phyloP scores from a whole-genome alignment of 1,140 invertebrate species.

The Pemphigus obesinymphae region DNA sequence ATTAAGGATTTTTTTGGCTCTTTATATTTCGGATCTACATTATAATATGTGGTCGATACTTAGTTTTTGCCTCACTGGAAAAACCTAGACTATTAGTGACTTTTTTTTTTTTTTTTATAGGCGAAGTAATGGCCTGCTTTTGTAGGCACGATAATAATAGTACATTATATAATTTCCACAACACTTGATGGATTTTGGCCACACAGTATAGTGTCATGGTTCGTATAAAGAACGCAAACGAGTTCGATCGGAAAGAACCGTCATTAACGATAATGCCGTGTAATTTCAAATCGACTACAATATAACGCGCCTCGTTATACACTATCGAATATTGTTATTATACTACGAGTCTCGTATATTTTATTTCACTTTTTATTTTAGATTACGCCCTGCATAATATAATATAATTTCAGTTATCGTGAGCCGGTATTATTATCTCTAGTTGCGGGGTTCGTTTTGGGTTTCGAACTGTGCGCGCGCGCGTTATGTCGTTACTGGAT shows the following conservation, averaged over 20 bases:
- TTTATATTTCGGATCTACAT: no score
- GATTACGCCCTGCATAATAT: background rate
- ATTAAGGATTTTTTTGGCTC: no score
- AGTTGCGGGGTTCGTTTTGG: background rate
- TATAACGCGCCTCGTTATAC: background rate
- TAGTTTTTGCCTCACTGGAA: no score
- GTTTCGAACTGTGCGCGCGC: background rate
- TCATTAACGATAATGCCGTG: background rate
- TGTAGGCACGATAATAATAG: no score
- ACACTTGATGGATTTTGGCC: no score
- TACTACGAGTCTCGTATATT: background rate
- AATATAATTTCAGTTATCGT: no score
- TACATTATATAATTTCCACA: no score
- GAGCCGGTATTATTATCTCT: no score
- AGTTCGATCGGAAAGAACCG: slow-evolving; percentile 3
- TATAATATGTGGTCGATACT: no score
- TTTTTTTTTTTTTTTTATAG: no score
- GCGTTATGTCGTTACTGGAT: background rate
- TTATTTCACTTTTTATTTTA: background rate
- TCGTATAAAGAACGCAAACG: background rate
- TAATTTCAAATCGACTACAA: background rate
- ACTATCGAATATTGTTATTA: background rate
- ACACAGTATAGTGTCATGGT: background rate
- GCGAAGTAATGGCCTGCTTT: no score
- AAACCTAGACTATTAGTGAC: no score